These are phyloP conservation scores for Antedon mediterranea DNA, from an alignment of 53 echinoderm and acorn worm species.

Conservation along the genomic window DNA sequence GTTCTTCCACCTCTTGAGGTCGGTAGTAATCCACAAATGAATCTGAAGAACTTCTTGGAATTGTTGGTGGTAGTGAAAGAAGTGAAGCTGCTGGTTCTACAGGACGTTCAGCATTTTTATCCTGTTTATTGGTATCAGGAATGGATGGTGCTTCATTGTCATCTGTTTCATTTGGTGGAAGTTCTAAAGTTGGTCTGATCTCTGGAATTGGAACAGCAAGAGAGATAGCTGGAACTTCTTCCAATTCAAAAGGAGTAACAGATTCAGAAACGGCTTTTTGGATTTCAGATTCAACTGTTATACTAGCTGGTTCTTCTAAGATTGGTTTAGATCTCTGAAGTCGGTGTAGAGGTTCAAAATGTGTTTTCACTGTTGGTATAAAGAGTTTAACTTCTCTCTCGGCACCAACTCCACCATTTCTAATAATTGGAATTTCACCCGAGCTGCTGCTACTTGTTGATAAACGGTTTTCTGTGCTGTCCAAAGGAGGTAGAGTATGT, in stretches of 20 bases:
- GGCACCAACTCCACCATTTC: background rate
- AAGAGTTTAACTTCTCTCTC: background rate
- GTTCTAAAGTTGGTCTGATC: background rate
- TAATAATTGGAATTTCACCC: background rate
- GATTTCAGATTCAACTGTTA: background rate
- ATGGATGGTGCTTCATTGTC: background rate
- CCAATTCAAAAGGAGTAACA: background rate
- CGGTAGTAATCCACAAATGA: constrained; percentile 83
- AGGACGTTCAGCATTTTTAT: background rate
- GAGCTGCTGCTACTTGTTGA: background rate
- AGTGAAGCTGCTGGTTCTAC: background rate
- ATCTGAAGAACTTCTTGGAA: constrained; percentile 88
- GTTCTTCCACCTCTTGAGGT: constrained; percentile 69
- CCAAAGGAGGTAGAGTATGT: constrained; percentile 67
- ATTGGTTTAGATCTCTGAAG: background rate
- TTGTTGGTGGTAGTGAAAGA: constrained; percentile 21
- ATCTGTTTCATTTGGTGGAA: background rate
- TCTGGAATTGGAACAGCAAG: background rate
- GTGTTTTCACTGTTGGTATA: background rate
- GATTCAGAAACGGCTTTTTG: background rate
- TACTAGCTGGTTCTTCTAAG: background rate
- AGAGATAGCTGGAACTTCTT: background rate
- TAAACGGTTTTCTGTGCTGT: constrained; percentile 23
- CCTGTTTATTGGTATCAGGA: background rate
- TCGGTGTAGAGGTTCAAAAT: background rate